Evolutionary conservation across 2,888 invertebrate species (phyloP), one percentile per base, ranked within the genome.

Genomic region (Heliconius sara): DNA sequence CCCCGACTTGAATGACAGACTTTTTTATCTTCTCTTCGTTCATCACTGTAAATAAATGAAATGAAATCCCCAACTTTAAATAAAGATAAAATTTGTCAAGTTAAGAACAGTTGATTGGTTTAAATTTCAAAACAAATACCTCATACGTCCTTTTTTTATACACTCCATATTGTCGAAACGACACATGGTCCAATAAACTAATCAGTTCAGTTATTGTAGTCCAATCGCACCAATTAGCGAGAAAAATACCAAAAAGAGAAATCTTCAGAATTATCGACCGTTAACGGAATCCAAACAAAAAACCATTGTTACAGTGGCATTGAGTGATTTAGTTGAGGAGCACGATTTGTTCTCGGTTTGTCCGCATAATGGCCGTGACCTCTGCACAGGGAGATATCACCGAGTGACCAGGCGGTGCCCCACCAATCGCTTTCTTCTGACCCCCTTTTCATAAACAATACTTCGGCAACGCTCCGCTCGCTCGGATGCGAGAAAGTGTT

Each of bases 391-490:
- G 92, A 92, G 94, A 93, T 93, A 92, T 91, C 91, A 89, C 88
- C 88, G 88, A 91, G 86, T 92, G 93, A 91, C 93, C 92, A 89
- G 87, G 87, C 88, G 85, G 79, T 83, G 83, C 89, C 90, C 90
- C 90, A 90, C 90, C 92, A 87, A 89, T 91, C 90, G 93, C 94
- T 95, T 94, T 95, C 95, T 93, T 94, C 89, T 95, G 95, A 94
- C 95, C 95, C 92, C 91, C 94, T 95, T 95, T 94, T 94, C 92
- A 90, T 91, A 93, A 94, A 95, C 95, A 95, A 95, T 95, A 95
- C 94, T 92, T 90, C 89, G 91, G 88, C 91, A 90, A 85, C 88
- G 88, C 87, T 85, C 87, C 88, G 89, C 84, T 89, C 89, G 91
- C 88, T 88, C 85, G 86, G 87, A 85, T 88, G 85, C 93, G 94